phyloP scores from a whole-genome alignment of 2,113 vertebrate genomes.

The Heterotilapia buettikoferi region DNA sequence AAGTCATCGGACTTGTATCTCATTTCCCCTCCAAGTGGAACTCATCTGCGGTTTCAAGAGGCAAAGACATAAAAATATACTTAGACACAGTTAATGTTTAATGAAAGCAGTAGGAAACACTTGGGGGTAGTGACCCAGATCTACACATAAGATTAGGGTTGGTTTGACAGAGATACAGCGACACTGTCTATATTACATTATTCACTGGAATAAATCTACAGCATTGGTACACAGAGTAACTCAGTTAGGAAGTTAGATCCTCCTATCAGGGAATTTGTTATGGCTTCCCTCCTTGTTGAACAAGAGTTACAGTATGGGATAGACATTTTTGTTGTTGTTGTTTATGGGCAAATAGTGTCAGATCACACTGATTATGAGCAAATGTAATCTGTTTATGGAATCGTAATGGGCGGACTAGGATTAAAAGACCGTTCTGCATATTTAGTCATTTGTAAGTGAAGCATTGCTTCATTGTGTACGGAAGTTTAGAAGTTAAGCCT shows the following conservation, averaged over 20 bases:
- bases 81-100: conserved; percentile 68
- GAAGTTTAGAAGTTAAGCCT: background rate
- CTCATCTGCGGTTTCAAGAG: conserved; percentile 35
- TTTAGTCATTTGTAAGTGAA: background rate
- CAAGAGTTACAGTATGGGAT: background rate
- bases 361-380: background rate
- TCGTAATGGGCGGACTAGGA: background rate
- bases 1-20: background rate
- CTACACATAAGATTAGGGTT: conserved; percentile 19
- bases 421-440: background rate
- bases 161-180: conserved; percentile 50
- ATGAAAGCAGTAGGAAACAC: conserved; percentile 57
- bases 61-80: conserved; percentile 69
- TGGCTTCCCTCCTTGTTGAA: background rate
- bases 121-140: conserved; percentile 69
- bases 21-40: conserved; percentile 28
- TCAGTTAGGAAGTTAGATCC: background rate
- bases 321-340: background rate
- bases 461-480: background rate
- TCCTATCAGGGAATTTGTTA: background rate
- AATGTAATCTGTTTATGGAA: background rate
- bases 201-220: conserved; percentile 37
- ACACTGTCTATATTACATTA: conserved; percentile 45
- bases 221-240: background rate
- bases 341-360: background rate